Evolutionary conservation across 2,888 invertebrate species (phyloP), one percentile per base, ranked within the genome.

Genomic region (Pandemis corylana): DNA sequence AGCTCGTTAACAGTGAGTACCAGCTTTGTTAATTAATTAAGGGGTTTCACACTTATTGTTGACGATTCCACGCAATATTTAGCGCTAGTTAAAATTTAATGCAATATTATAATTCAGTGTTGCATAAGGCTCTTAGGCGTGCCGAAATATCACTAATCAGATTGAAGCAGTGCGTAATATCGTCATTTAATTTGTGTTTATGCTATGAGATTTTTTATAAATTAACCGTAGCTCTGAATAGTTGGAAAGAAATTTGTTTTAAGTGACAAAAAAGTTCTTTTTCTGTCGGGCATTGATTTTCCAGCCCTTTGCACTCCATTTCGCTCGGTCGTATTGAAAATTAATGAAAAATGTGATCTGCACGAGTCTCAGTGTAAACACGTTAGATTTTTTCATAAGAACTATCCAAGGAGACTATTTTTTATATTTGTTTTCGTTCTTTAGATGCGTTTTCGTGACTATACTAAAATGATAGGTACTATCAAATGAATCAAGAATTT

Each of bases 11-110:
- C 41, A 36, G 68, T 56, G 20, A 7, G 53, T 51, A 70, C 51
- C 59, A 44, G 74, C 56, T 71, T 36, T 36, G 4, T 36, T 66
- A 53, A 74, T 70, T 66, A 74, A 74, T 66, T 66, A 70, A 70
- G 53, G 66, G 70, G 61, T 62, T 61, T 66, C 66, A 53, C 44
- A 66, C 66, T 66, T 59, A 59, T 49, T 61, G 66, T 44, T 70
- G 65, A 36, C 59, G 62, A 44, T 41, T 20, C 59, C 36, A 0
- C 13, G 51, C 13, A 51, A 51, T 6, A 51, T 51, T 51, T 13
- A n/a, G 51, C n/a, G 51, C 51, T 51, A 51, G 1, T 51, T 51
- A 51, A 51, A 51, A 51, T 51, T 20, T 0, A 7, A 56, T 4
- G 28, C 28, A 36, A 51, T 3, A 56, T 15, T 56, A 9, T 56